Percentiles rank a stretch among this genome's conserved stretches.
phyloP scores from a whole-genome alignment of 2,113 vertebrate genomes.

The Myotis davidii region DNA sequence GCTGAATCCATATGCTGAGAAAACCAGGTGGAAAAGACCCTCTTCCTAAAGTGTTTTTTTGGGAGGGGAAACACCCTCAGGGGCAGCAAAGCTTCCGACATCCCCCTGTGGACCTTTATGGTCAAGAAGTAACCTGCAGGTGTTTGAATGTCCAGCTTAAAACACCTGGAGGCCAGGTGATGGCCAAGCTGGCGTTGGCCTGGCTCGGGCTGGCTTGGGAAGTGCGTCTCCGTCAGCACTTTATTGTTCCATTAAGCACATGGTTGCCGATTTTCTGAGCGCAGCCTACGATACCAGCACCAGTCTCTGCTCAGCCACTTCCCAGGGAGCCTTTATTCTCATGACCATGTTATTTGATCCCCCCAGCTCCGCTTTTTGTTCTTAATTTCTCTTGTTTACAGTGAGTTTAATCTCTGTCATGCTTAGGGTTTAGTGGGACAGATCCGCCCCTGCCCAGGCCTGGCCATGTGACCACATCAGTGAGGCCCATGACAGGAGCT shows the following conservation, averaged over 20 bases:
- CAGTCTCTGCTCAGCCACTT: neutral
- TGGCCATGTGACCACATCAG: neutral
- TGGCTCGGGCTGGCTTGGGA: neutral
- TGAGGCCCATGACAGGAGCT: neutral
- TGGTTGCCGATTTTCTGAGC: neutral
- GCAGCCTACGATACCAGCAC: too few species aligned
- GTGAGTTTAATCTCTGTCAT: slow-evolving; percentile 52
- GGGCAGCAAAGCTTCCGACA: rapidly evolving
- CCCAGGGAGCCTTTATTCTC: neutral
- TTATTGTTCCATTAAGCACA: neutral
- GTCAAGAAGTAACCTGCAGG: rapidly evolving
- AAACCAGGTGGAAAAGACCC: neutral
- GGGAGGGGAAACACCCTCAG: neutral
- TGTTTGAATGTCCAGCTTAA: neutral
- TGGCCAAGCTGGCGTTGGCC: rapidly evolving
- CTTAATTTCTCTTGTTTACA: slow-evolving; percentile 51
- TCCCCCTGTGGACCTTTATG: neutral
- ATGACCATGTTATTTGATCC: neutral
- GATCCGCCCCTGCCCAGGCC: neutral
- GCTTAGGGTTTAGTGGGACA: slow-evolving; percentile 8
- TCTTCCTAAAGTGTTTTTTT: too few species aligned
- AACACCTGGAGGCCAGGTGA: neutral
- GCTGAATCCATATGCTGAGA: neutral
- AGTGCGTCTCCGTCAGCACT: rapidly evolving
- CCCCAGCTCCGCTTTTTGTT: neutral